Evolutionary conservation across 2,888 invertebrate species (phyloP).

Genomic region (Pachymerium ferrugineum): DNA sequence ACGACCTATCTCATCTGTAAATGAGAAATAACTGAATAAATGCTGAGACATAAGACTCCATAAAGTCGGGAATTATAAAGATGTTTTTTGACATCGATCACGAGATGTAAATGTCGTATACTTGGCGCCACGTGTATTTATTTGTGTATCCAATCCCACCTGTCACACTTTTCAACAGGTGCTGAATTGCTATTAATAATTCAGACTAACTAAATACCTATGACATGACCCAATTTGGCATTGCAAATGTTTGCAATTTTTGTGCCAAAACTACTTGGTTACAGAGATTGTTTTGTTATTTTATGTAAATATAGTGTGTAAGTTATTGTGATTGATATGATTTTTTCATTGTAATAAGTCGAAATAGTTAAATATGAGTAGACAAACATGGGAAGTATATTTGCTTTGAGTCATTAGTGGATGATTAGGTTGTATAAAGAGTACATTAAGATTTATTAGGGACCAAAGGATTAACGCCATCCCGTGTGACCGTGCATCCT

Average conservation of each 20-base stretch:
- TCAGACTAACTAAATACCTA: no score
- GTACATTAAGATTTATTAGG: background rate
- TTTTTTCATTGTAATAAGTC: no score
- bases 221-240: background rate
- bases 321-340: no score
- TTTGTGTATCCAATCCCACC: background rate
- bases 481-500: background rate
- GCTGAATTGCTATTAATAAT: background rate
- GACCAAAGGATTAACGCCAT: background rate
- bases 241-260: no score
- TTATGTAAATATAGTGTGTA: no score
- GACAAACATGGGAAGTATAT: background rate
- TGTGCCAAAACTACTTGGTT: no score
- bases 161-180: background rate
- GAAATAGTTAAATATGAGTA: no score
- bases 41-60: no score
- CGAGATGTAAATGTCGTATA: background rate
- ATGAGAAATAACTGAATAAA: background rate
- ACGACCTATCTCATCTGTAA: background rate
- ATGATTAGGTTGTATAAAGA: background rate
- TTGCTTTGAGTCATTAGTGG: background rate
- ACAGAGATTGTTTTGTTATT: no score
- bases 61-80: no score
- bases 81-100: no score
- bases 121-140: background rate